These are phyloP conservation scores for Tinea semifulvella DNA, from an alignment of 2,888 invertebrate genomes.

Conservation along the genomic window DNA sequence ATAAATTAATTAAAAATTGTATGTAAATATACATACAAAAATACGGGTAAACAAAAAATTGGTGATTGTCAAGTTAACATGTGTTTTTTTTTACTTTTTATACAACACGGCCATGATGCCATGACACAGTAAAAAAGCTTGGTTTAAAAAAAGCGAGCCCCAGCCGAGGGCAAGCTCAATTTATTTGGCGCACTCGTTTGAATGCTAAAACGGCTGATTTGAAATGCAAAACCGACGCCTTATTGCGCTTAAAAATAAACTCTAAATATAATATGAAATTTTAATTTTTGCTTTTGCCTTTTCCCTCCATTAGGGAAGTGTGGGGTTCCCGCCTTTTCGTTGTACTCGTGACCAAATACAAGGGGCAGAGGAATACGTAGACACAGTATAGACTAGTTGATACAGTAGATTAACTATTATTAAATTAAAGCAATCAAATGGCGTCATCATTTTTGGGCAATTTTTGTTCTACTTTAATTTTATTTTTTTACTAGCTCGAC, in stretches of 20 bases:
- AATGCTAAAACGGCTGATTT: slow-evolving; percentile 31
- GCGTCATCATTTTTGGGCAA: too few species aligned
- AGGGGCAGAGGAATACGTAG: neutral
- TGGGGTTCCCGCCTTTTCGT: slow-evolving; percentile 11
- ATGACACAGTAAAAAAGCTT: too few species aligned
- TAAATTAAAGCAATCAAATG: too few species aligned
- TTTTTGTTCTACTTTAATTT: too few species aligned
- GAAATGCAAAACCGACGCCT: slow-evolving; percentile 38
- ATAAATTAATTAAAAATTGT: too few species aligned
- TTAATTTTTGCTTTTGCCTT: slow-evolving; percentile 8
- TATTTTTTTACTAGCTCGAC: too few species aligned
- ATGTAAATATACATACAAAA: too few species aligned
- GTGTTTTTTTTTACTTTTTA: too few species aligned
- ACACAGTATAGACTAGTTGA: neutral
- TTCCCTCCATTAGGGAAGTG: slow-evolving; percentile 9
- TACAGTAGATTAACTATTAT: neutral
- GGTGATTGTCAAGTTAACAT: too few species aligned
- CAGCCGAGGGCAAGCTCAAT: neutral
- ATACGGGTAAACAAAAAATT: too few species aligned
- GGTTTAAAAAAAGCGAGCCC: too few species aligned
- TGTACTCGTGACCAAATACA: slow-evolving; percentile 10
- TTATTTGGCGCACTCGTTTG: slow-evolving; percentile 5
- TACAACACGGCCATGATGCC: too few species aligned
- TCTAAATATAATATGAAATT: slow-evolving; percentile 16
- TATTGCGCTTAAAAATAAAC: slow-evolving; percentile 34